phyloP scores from a whole-genome alignment of 2,888 invertebrate species.

The Phyllotreta cruciferae region DNA sequence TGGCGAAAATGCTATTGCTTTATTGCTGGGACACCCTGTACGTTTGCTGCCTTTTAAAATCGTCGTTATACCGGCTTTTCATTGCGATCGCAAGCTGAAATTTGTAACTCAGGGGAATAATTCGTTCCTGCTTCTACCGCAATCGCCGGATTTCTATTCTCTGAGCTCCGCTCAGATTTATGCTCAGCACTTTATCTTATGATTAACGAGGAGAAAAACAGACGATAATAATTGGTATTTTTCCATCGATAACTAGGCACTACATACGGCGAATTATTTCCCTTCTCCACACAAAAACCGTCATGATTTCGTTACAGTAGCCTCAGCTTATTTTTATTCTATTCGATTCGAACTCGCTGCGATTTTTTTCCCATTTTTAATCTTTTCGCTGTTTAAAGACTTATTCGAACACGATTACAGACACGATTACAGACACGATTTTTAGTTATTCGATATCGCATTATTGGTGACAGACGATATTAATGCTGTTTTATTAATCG shows the following conservation, averaged over 20 bases:
- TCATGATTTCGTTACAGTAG: constrained; percentile 6
- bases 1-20: background rate
- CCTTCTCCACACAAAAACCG: background rate
- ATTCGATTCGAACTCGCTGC: constrained; percentile 16
- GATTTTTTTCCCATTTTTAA: constrained; percentile 13
- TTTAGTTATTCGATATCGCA: background rate
- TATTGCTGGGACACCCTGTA: constrained; percentile 1
- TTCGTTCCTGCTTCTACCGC: constrained; percentile 16
- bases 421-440: background rate
- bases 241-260: background rate
- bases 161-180: constrained; percentile 8
- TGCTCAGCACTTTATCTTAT: constrained; percentile 18
- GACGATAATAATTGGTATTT: background rate
- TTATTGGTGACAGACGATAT: constrained; percentile 22
- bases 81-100: constrained; percentile 23
- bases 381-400: constrained; percentile 10
- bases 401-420: constrained; percentile 17
- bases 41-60: constrained; percentile 2
- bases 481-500: constrained; percentile 1
- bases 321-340: constrained; percentile 20
- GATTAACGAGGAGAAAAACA: background rate
- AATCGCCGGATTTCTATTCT: constrained; percentile 5
- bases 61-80: constrained; percentile 8
- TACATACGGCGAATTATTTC: constrained; percentile 25
- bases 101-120: constrained; percentile 30